Evolutionary conservation across 2,113 vertebrate species (phyloP).

Genomic region (Petaurus breviceps): DNA sequence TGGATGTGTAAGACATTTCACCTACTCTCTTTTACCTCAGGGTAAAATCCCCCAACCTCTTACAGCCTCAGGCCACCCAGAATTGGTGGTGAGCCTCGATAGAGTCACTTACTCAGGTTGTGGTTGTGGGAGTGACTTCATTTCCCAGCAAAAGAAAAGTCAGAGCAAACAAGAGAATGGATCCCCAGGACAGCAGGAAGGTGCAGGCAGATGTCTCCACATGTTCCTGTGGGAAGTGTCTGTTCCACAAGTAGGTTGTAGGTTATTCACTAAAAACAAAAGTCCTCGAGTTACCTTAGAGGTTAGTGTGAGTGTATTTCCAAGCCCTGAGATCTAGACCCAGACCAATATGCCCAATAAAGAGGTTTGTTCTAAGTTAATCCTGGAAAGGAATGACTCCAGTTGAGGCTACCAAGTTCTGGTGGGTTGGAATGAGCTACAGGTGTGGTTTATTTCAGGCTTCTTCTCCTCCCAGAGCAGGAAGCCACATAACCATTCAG

Average conservation of each 20-base stretch:
- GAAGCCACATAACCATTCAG: neutral
- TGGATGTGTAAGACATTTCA: neutral
- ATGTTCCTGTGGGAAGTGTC: no score
- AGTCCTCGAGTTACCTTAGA: neutral
- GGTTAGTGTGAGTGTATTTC: neutral
- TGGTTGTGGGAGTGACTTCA: neutral
- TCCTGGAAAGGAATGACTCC: neutral
- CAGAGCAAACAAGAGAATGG: neutral
- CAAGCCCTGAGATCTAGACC: neutral
- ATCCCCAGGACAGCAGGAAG: neutral
- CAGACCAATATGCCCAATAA: neutral
- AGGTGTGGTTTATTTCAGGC: neutral
- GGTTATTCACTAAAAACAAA: neutral
- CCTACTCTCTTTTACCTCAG: neutral
- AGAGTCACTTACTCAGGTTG: neutral
- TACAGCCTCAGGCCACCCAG: neutral
- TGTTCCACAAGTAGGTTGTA: no score
- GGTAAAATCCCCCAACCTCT: neutral
- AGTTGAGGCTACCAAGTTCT: neutral
- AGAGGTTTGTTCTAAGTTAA: neutral
- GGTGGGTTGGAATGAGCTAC: neutral
- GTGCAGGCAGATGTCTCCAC: neutral
- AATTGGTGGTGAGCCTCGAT: neutral
- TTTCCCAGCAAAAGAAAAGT: no score
- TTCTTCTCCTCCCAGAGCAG: neutral